These are phyloP conservation scores for Scolopax mira DNA, from an alignment of 2,113 vertebrate species.

Conservation along the genomic window DNA sequence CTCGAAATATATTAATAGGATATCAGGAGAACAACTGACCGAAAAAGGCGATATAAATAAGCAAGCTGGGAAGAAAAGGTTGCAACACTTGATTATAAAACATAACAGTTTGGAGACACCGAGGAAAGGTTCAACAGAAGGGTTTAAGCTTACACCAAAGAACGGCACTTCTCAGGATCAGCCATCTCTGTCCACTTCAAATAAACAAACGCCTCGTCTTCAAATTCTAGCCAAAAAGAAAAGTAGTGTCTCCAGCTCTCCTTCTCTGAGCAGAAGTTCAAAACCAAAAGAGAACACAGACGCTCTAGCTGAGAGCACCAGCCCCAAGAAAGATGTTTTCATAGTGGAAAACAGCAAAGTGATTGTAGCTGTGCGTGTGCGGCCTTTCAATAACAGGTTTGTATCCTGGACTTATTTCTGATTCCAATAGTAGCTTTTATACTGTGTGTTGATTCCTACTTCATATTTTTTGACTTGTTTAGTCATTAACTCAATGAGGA, in stretches of 20 bases:
- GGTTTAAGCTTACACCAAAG: background rate
- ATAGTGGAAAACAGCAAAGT: constrained; percentile 89
- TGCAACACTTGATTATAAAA: constrained; percentile 43
- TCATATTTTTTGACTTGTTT: background rate
- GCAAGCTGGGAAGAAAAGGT: constrained; percentile 38
- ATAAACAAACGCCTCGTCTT: background rate
- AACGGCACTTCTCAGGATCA: background rate
- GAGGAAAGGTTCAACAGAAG: constrained; percentile 49
- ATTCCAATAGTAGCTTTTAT: background rate
- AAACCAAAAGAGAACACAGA: background rate
- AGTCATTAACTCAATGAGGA: background rate
- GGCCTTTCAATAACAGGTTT: constrained; percentile 91
- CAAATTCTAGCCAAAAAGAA: constrained; percentile 32
- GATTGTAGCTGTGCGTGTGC: constrained; percentile 86
- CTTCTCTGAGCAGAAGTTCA: background rate
- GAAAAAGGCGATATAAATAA: constrained; percentile 64
- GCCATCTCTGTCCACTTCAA: background rate
- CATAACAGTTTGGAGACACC: constrained; percentile 59
- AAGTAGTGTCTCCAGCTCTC: background rate
- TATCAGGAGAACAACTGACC: constrained; percentile 54
- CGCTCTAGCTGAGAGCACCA: background rate
- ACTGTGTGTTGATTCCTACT: background rate
- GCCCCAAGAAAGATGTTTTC: constrained; percentile 32
- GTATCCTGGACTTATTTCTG: background rate
- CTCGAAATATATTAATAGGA: constrained; percentile 62